These are phyloP conservation scores for Tribolium freemani DNA, from an alignment of 2,888 invertebrate species.

Conservation along the genomic window DNA sequence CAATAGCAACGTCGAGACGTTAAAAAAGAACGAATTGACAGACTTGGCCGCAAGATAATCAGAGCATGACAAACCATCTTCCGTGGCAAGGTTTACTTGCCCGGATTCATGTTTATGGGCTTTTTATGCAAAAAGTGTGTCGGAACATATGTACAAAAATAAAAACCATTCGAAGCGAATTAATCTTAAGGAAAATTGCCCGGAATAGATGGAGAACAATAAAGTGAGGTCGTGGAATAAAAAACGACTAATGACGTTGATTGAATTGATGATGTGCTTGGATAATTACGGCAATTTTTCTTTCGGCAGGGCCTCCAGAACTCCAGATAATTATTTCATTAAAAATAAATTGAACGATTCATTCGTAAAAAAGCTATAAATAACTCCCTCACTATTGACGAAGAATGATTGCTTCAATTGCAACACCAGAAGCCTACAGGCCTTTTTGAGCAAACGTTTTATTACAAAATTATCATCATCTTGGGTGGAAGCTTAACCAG, in stretches of 20 bases:
- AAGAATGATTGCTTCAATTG: slow-evolving; percentile 22
- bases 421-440: neutral
- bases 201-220: neutral
- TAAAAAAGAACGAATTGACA: slow-evolving; percentile 4
- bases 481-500: neutral
- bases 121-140: slow-evolving; percentile 11
- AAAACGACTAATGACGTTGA: slow-evolving; percentile 17
- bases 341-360: slow-evolving; percentile 22
- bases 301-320: slow-evolving; percentile 8
- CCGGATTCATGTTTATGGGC: neutral
- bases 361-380: slow-evolving; percentile 24
- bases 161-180: neutral
- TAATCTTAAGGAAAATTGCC: neutral
- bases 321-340: slow-evolving; percentile 36
- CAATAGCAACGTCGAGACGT: slow-evolving; percentile 14
- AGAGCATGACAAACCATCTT: slow-evolving; percentile 19
- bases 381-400: slow-evolving; percentile 14
- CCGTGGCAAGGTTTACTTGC: neutral
- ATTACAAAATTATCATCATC: neutral
- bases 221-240: neutral
- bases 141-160: slow-evolving; percentile 10
- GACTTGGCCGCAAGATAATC: slow-evolving; percentile 17
- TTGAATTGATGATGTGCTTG: slow-evolving; percentile 25
- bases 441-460: neutral
- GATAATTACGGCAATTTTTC: slow-evolving; percentile 27